A percentile compares a stretch with the other conserved stretches of the same genome.
Evolutionary conservation across 1,140 invertebrate genomes (phyloP).

Genomic region (Manduca sexta): DNA sequence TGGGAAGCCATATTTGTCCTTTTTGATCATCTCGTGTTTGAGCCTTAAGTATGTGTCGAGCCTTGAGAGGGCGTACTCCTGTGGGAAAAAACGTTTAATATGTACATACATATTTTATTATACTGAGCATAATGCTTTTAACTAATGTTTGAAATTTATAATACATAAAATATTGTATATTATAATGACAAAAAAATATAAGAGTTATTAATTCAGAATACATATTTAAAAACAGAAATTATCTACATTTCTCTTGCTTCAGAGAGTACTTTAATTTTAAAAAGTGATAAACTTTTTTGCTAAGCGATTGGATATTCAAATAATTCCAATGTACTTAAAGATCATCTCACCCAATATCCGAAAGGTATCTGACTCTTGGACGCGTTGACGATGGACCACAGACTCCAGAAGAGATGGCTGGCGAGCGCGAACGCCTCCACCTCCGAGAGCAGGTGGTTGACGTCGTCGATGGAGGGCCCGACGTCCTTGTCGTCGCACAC

Average conservation of each 20-base stretch:
- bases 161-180: too few relatives aligned
- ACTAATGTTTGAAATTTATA: too few relatives aligned
- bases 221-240: too few relatives aligned
- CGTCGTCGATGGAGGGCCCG: conserved; percentile 63
- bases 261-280: too few relatives aligned
- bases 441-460: conserved; percentile 81
- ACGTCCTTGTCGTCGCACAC: conserved; percentile 23
- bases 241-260: too few relatives aligned
- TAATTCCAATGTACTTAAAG: too few relatives aligned
- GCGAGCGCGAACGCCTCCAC: conserved; percentile 87
- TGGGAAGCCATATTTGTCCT: conserved; percentile 51
- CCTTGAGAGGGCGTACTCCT: conserved; percentile 75
- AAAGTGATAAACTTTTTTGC: too few relatives aligned
- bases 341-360: conserved; percentile 95
- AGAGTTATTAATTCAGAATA: too few relatives aligned
- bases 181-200: too few relatives aligned
- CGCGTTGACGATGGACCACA: conserved; percentile 94
- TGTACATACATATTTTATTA: not conserved
- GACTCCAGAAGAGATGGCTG: conserved; percentile 94
- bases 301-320: too few relatives aligned
- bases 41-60: conserved; percentile 74
- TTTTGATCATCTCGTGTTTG: conserved; percentile 74
- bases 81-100: conserved; percentile 14
- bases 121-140: too few relatives aligned
- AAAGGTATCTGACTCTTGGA: conserved; percentile 92